Base-by-base conservation (phyloP, 2,113 vertebrate genomes). In the Dicentrarchus labrax region DNA sequence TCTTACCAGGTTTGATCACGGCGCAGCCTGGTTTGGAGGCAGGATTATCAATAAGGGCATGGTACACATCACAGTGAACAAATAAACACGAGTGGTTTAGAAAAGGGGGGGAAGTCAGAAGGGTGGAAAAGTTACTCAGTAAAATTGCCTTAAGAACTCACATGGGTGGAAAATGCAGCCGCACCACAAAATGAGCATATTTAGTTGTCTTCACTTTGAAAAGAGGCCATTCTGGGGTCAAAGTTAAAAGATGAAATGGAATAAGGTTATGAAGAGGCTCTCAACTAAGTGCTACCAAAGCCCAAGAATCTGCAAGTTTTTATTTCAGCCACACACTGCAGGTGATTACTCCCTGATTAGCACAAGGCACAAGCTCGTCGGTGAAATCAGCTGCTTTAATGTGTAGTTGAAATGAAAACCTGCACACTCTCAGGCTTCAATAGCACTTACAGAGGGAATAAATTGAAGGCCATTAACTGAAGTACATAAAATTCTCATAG, bases 401-500 rank as follows among this genome's bases (percentile, higher is more conserved):
- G 71, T 65, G 65, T 4, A 8, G 75, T 43, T 65, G 50, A 76
- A 76, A 85, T 81, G 61, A 84, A 84, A 86, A 67, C 62, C 60
- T 57, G 79, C 76, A 72, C 71, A 54, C 76, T 69, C 73, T 54
- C 22, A 7, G 69, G 60, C 82, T 66, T 83, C 72, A 61, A 39
- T 66, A 47, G 80, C 86, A 56, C 86, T 86, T 71, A 81, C 72
- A 88, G 11, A 54, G 62, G 84, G 84, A 89, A 84, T 80, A 76
- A 72, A 90, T 69, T 79, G 73, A 69, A 79, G 71, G 50, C 86
- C 86, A 82, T 92, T 92, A 87, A 74, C 74, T 84, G 80, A 72
- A 89, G 86, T 82, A 78, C 78, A 78, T 64, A n/a, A 76, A 83
- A 62, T 71, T 76, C 82, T 69, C 76, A 82, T 10, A 61, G 60